phyloP scores from a whole-genome alignment of 2,113 vertebrate species.

The Butorides virescens region DNA sequence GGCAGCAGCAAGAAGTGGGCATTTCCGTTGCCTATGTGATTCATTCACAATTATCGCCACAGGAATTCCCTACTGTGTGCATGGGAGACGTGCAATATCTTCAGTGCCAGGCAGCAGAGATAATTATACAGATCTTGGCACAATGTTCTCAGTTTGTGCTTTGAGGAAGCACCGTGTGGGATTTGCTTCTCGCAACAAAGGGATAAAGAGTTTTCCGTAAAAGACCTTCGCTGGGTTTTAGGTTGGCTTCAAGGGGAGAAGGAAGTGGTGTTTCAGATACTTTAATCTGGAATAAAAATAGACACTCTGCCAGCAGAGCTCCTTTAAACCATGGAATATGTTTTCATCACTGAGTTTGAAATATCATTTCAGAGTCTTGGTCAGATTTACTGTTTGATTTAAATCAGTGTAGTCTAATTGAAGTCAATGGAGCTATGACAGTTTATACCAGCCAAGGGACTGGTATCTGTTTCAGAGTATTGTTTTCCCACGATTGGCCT shows the following conservation, averaged over 20 bases:
- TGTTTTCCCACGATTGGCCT: conserved; percentile 15
- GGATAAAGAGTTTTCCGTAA: background rate
- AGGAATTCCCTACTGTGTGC: conserved; percentile 45
- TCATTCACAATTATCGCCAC: conserved; percentile 29
- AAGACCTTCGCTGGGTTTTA: background rate
- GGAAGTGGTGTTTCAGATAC: background rate
- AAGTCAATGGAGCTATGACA: conserved; percentile 13
- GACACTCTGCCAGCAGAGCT: background rate
- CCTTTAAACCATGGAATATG: background rate
- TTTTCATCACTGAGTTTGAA: conserved; percentile 29
- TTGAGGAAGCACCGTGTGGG: conserved; percentile 12
- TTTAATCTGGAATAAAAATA: background rate
- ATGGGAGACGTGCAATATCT: background rate
- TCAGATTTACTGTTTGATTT: conserved; percentile 20
- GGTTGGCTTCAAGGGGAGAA: conserved; percentile 3
- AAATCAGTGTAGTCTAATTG: conserved; percentile 14
- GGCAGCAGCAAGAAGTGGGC: background rate
- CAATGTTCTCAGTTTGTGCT: background rate
- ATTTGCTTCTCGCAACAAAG: conserved; percentile 8
- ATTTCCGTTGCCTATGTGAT: conserved; percentile 24
- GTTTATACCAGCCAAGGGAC: background rate
- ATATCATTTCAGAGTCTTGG: background rate
- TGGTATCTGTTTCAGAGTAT: background rate
- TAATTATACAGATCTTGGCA: conserved; percentile 54
- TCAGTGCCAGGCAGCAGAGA: conserved; percentile 25